phyloP scores from a whole-genome alignment of 2,797 vertebrate species.

The Hephaestus fuliginosus region DNA sequence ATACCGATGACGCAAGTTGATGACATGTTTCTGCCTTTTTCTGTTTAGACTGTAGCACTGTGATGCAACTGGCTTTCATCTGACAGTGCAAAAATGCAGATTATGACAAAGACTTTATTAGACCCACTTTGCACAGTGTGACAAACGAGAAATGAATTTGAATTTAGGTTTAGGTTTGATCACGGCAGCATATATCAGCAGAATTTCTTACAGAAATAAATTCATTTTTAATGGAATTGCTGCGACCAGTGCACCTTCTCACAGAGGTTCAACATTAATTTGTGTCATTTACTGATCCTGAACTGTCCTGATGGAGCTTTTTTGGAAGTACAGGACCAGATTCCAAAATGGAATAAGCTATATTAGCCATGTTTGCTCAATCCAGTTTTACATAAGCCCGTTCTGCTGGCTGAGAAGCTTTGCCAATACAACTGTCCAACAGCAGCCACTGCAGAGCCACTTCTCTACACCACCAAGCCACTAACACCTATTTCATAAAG shows the following conservation, averaged over 20 bases:
- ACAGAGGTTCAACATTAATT: background rate
- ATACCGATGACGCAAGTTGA: slow-evolving; percentile 2
- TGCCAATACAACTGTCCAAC: background rate
- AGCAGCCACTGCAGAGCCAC: background rate
- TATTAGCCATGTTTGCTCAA: background rate
- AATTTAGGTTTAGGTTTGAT: background rate
- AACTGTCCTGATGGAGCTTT: background rate
- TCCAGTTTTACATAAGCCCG: background rate
- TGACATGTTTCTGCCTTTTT: slow-evolving; percentile 12
- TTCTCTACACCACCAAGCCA: background rate
- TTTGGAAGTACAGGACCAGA: background rate
- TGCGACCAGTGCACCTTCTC: too few relatives aligned
- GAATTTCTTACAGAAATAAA: background rate
- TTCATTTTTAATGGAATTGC: background rate
- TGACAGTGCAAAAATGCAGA: background rate
- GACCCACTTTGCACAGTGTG: background rate
- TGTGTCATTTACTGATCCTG: background rate
- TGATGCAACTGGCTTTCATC: slow-evolving; percentile 8
- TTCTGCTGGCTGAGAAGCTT: background rate
- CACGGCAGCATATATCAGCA: background rate
- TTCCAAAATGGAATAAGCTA: background rate
- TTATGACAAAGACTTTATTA: background rate
- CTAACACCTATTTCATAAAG: background rate
- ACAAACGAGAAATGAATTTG: background rate
- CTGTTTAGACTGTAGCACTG: background rate